Evolutionary conservation across 2,113 vertebrate species (phyloP).

Genomic region (Arothron firmamentum): DNA sequence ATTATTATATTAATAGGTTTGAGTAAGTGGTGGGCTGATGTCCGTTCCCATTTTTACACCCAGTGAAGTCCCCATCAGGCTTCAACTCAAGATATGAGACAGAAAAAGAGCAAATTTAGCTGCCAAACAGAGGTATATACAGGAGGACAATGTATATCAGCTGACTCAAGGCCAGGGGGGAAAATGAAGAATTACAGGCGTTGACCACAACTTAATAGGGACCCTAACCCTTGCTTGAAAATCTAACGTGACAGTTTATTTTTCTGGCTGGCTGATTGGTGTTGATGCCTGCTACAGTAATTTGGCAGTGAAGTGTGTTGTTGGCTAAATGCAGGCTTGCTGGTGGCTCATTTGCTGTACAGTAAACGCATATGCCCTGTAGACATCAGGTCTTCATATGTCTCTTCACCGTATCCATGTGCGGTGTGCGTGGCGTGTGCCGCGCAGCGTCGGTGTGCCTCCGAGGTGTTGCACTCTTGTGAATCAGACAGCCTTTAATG

Average conservation of each 20-base stretch:
- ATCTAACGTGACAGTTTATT: slow-evolving; percentile 39
- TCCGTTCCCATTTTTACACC: too few relatives aligned
- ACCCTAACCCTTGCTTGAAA: slow-evolving; percentile 3
- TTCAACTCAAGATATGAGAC: neutral
- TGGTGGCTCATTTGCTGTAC: slow-evolving; percentile 35
- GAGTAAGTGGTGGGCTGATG: too few relatives aligned
- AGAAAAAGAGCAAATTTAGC: neutral
- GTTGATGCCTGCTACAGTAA: slow-evolving; percentile 36
- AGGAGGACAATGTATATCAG: neutral
- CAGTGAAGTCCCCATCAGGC: too few relatives aligned
- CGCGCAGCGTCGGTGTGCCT: slow-evolving; percentile 20
- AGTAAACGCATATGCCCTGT: slow-evolving; percentile 24
- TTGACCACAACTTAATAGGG: slow-evolving; percentile 7
- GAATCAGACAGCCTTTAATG: slow-evolving; percentile 50
- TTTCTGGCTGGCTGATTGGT: slow-evolving; percentile 34
- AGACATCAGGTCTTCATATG: slow-evolving; percentile 19
- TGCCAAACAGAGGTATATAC: neutral
- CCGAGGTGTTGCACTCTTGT: slow-evolving; percentile 36
- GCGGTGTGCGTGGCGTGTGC: slow-evolving; percentile 8
- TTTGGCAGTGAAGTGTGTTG: slow-evolving; percentile 28
- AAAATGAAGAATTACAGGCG: neutral
- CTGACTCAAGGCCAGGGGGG: neutral
- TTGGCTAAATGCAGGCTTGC: slow-evolving; percentile 42
- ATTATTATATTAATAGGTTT: neutral
- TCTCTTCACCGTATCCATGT: slow-evolving; percentile 23